These are phyloP conservation scores for Peromyscus melanophrys DNA, from an alignment of 2,797 vertebrate genomes.

Conservation along the genomic window DNA sequence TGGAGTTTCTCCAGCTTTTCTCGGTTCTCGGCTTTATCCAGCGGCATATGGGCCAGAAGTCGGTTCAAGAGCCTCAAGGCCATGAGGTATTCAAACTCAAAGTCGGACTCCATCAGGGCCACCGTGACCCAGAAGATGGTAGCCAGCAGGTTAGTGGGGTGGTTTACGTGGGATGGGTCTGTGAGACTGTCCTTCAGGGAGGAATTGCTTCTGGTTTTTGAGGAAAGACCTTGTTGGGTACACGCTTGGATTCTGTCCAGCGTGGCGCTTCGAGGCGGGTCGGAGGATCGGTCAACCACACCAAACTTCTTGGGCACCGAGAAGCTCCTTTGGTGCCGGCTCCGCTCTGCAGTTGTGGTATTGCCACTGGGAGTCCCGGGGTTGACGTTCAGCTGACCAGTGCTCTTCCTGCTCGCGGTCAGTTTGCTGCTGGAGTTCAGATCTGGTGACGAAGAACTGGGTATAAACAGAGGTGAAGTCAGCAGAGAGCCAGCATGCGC, in stretches of 20 bases:
- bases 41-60: constrained; percentile 95
- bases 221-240: constrained; percentile 95
- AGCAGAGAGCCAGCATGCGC: not conserved
- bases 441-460: constrained; percentile 97
- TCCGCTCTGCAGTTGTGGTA: constrained; percentile 94
- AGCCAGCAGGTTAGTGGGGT: constrained; percentile 96
- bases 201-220: constrained; percentile 94
- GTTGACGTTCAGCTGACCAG: constrained; percentile 96
- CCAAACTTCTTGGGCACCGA: constrained; percentile 99
- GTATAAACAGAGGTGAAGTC: constrained; percentile 71
- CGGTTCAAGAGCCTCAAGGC: constrained; percentile 96
- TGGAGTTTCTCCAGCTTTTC: constrained; percentile 98
- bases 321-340: constrained; percentile 97
- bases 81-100: constrained; percentile 99
- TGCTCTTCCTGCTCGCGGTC: constrained; percentile 97
- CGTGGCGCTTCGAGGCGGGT: constrained; percentile 98
- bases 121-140: constrained; percentile 99
- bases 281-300: constrained; percentile 93
- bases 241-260: constrained; percentile 98
- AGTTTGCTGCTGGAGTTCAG: constrained; percentile 95
- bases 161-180: constrained; percentile 96
- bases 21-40: constrained; percentile 97
- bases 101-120: constrained; percentile 99
- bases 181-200: constrained; percentile 94
- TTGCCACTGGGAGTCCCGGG: constrained; percentile 91